A percentile compares a stretch with the other conserved stretches of the same genome.
Conservation (phyloP, 2,113 vertebrate species). For the Mastomys natalensis region DNA sequence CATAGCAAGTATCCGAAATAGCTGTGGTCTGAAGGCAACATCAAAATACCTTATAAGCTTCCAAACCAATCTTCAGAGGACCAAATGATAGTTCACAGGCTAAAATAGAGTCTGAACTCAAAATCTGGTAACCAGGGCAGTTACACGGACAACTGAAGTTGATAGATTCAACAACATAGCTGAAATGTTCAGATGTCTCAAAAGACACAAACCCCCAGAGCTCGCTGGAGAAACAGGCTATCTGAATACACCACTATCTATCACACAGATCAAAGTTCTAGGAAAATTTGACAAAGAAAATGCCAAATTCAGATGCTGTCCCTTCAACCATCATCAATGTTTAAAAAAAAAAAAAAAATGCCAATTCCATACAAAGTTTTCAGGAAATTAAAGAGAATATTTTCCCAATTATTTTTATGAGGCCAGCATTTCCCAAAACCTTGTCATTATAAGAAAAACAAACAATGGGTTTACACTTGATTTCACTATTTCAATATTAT, state of each 20-base stretch:
- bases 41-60: background rate
- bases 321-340: background rate
- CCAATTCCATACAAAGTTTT: background rate
- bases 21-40: background rate
- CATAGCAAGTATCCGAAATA: background rate
- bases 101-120: background rate
- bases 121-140: background rate
- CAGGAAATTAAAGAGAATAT: background rate
- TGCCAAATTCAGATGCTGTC: background rate
- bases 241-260: background rate
- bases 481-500: no score
- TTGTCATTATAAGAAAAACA: background rate
- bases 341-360: background rate
- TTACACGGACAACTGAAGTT: background rate
- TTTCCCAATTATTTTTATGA: slow-evolving; percentile 23
- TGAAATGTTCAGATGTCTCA: background rate
- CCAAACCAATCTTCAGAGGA: background rate
- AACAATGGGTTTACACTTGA: no score
- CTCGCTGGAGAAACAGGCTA: background rate
- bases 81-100: background rate
- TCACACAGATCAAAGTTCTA: background rate
- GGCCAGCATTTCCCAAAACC: background rate
- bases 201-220: background rate
- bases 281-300: slow-evolving; percentile 15
- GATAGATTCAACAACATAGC: background rate